Conservation (phyloP, 1,140 invertebrate genomes). For the Drosophila micromelanica region DNA sequence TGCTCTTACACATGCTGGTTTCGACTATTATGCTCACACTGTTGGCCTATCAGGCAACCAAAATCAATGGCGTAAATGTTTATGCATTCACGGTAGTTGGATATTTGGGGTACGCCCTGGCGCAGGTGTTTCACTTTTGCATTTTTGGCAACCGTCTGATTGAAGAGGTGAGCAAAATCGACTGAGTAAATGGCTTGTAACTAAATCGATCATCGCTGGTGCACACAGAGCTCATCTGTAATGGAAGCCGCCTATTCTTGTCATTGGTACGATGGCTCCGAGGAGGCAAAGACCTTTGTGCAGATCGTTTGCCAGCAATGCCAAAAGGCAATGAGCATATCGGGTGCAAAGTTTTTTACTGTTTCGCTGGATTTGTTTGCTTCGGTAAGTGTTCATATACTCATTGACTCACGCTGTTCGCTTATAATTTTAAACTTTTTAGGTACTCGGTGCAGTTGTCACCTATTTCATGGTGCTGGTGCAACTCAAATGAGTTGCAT, state of each 20-base stretch:
- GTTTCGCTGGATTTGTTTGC: conserved; percentile 94
- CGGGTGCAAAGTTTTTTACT: conserved; percentile 94
- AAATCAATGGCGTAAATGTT: conserved; percentile 90
- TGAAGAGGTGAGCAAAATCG: conserved; percentile 88
- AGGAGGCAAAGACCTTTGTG: conserved; percentile 94
- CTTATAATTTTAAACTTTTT: conserved; percentile 36
- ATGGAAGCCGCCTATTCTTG: conserved; percentile 95
- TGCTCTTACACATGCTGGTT: conserved; percentile 92
- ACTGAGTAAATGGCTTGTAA: neutral
- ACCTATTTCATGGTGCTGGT: conserved; percentile 96
- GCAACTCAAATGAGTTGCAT: conserved; percentile 89
- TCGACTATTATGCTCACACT: conserved; percentile 92
- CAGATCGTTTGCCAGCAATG: conserved; percentile 96
- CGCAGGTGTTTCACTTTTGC: conserved; percentile 93
- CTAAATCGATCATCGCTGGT: conserved; percentile 2
- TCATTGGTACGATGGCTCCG: conserved; percentile 94
- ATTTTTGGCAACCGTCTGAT: conserved; percentile 93
- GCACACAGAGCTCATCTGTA: conserved; percentile 91
- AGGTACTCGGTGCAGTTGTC: conserved; percentile 94
- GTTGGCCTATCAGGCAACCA: conserved; percentile 93
- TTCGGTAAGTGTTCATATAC: conserved; percentile 87
- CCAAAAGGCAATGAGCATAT: conserved; percentile 93
- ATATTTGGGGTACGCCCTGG: conserved; percentile 91
- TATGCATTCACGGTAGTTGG: conserved; percentile 91
- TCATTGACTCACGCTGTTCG: neutral